Evolutionary conservation across 2,888 invertebrate species (phyloP).

Genomic region (Thymelicus acteon): DNA sequence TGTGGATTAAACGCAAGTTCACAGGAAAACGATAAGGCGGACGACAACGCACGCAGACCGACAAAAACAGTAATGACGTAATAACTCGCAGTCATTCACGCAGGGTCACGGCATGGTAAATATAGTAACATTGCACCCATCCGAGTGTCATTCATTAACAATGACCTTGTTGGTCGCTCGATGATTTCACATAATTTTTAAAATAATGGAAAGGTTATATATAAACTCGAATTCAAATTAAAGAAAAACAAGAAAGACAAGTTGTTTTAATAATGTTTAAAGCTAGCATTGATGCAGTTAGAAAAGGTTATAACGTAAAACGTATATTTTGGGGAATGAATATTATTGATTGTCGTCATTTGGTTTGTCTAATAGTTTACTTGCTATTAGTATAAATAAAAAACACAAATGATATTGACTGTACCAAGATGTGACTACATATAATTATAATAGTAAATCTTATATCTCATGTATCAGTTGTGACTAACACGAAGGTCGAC

Average conservation of each 20-base stretch:
- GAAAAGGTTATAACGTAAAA: too few species aligned
- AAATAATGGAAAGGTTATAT: neutral
- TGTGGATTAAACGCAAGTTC: neutral
- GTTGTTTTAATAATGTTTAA: too few species aligned
- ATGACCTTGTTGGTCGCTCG: slow-evolving; percentile 38
- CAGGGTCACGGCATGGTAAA: slow-evolving; percentile 30
- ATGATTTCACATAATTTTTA: slow-evolving; percentile 1
- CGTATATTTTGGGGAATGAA: too few species aligned
- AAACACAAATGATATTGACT: too few species aligned
- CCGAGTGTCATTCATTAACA: slow-evolving; percentile 37
- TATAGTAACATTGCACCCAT: slow-evolving; percentile 32
- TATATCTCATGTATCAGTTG: too few species aligned
- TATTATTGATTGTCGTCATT: too few species aligned
- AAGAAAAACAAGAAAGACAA: too few species aligned
- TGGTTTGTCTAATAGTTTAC: too few species aligned
- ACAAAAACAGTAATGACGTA: slow-evolving; percentile 31
- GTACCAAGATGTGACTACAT: too few species aligned
- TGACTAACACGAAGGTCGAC: slow-evolving; percentile 6
- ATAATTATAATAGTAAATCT: too few species aligned
- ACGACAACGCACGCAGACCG: neutral
- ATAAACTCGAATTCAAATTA: neutral
- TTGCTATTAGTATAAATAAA: too few species aligned
- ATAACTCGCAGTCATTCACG: neutral
- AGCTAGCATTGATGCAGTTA: too few species aligned
- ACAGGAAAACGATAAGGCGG: neutral